Base-by-base conservation (phyloP, 1,140 invertebrate species). In the Bombus waltoni region DNA sequence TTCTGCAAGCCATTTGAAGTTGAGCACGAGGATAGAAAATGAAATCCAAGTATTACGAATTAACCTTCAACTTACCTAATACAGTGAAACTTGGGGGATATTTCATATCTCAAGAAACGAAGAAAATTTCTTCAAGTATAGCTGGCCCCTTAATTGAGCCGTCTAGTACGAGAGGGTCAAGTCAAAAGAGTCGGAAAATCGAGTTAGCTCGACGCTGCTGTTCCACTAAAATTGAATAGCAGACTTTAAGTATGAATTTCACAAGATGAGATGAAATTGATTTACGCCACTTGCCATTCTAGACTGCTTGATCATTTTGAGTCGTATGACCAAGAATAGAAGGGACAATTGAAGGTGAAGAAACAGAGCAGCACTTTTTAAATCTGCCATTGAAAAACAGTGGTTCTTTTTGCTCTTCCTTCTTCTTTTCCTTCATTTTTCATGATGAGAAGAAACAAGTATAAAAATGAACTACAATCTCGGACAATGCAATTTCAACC, bases 391-490 rank as follows among this genome's bases (percentile, higher is more conserved):
- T 38, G 25, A n/a, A 77, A 77, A 59, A 62, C 15, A 9, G 1
- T 28, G 62, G 9, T 44, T 42, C 22, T 25, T 9, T 15, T 53
- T 22, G 28, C 40, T 35, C 5, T n/a, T 59, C 40, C 28, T 8
- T 40, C 4, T 6, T n/a, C 28, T 25, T 59, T 40, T 0, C 18
- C 9, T 28, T 9, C 5, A 38, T 59, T 59, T 38, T 57, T 75
- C 15, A 15, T 9, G 25, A 32, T 18, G 35, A 28, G 8, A 25
- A 44, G 65, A 40, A 79, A 28, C 32, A 28, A 47, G 77, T 68
- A 79, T 79, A 79, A 79, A 79, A 79, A 79, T 79, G 62, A 79
- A 32, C 65, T 68, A 70, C 32, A 53, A 32, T 68, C 42, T 68
- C 25, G 62, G 77, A 68, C 77, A 53, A 70, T 68, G 77, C 65